These are phyloP conservation scores for Tiliacea citrago DNA, from an alignment of 2,888 invertebrate genomes.

Conservation along the genomic window DNA sequence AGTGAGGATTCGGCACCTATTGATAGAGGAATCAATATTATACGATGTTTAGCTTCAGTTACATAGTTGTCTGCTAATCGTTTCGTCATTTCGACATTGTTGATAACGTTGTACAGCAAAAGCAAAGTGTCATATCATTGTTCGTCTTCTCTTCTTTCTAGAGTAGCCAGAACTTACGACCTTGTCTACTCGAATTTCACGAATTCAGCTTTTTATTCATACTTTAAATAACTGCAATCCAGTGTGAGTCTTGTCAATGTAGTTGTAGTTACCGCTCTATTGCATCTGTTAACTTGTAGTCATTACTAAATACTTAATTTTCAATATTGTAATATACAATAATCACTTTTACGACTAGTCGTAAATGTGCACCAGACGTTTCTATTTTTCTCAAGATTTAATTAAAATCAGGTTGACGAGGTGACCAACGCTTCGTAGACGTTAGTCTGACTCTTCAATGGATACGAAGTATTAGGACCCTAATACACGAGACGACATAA, in stretches of 20 bases:
- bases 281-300: constrained; percentile 50
- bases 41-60: background rate
- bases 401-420: constrained; percentile 3
- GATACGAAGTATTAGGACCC: constrained; percentile 33
- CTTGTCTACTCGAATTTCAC: constrained; percentile 44
- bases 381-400: constrained; percentile 5
- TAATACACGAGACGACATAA: constrained; percentile 35
- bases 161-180: constrained; percentile 77
- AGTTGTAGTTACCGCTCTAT: constrained; percentile 65
- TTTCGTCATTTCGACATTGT: background rate
- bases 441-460: constrained; percentile 7
- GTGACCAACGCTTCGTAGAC: constrained; percentile 17
- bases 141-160: constrained; percentile 80
- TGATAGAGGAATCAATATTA: constrained; percentile 19
- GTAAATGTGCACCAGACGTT: constrained; percentile 16
- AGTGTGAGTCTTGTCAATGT: constrained; percentile 66
- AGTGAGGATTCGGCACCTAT: constrained; percentile 27
- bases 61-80: background rate
- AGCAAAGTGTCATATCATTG: constrained; percentile 59
- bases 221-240: constrained; percentile 60
- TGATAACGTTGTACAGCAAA: constrained; percentile 5
- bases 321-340: constrained; percentile 31
- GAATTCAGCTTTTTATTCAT: constrained; percentile 46
- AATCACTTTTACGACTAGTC: constrained; percentile 34
- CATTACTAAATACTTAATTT: constrained; percentile 36